Conservation (phyloP, 1,140 invertebrate genomes). For the Ceratoteleas bidentatus region DNA sequence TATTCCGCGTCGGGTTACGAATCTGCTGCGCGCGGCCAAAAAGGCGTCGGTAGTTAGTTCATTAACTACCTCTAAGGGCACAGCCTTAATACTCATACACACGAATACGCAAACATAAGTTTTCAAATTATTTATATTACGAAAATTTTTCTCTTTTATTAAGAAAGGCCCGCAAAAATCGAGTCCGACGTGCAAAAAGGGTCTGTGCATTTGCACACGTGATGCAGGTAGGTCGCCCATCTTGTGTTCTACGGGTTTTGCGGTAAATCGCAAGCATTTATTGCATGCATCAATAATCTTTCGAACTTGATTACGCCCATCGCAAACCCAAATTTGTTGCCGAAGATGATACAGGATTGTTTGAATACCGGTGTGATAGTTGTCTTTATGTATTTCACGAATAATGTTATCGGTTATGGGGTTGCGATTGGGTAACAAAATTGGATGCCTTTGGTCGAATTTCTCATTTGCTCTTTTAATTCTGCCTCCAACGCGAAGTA, state of each 20-base stretch:
- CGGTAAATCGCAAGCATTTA: neutral
- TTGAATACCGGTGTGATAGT: conserved; percentile 1
- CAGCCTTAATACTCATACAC: conserved; percentile 2
- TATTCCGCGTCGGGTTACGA: neutral
- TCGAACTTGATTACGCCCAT: conserved; percentile 5
- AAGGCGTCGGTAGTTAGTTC: conserved; percentile 20
- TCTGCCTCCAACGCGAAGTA: conserved; percentile 12
- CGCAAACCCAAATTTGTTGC: conserved; percentile 3
- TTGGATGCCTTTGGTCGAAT: conserved; percentile 3
- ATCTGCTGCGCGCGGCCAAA: conserved; percentile 6
- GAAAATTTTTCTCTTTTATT: conserved; percentile 1
- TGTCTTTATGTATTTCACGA: neutral
- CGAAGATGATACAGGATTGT: neutral
- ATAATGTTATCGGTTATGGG: neutral
- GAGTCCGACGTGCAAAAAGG: conserved; percentile 1
- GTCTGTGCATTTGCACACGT: neutral
- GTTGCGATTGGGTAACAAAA: conserved; percentile 3
- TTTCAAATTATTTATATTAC: neutral
- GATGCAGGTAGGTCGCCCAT: conserved; percentile 3
- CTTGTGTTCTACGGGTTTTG: neutral
- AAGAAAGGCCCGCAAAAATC: conserved; percentile 2
- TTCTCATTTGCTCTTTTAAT: neutral
- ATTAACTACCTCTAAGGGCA: conserved; percentile 1
- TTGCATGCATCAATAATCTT: neutral
- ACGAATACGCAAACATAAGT: conserved; percentile 5